phyloP scores from a whole-genome alignment of 2,888 invertebrate genomes.

The Pterostichus madidus region DNA sequence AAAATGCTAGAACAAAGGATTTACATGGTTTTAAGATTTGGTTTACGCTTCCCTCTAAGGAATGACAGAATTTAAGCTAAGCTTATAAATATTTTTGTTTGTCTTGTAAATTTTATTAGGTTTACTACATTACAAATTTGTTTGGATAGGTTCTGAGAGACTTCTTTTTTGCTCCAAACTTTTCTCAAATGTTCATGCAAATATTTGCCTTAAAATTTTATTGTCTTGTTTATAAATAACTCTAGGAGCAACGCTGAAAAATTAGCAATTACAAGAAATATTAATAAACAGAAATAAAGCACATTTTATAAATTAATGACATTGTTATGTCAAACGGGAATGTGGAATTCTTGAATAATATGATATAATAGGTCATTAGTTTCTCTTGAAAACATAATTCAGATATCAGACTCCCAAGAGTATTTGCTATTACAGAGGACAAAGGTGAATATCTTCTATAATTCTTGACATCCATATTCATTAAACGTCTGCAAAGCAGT shows the following conservation, averaged over 20 bases:
- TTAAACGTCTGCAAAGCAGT: conserved; percentile 4
- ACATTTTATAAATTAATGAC: not conserved
- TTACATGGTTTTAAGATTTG: not conserved
- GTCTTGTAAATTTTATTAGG: not conserved
- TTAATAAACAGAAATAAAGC: not conserved
- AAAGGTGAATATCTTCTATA: conserved; percentile 35
- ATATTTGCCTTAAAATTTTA: no score
- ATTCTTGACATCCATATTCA: conserved; percentile 25
- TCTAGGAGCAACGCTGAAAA: no score
- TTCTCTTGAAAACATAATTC: not conserved
- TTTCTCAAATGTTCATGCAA: no score
- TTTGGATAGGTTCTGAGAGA: not conserved
- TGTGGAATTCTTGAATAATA: not conserved
- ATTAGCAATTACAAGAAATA: not conserved
- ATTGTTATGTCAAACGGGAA: not conserved
- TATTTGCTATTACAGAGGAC: conserved; percentile 1
- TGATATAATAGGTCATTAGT: no score
- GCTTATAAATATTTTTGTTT: conserved; percentile 13
- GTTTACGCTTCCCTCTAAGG: not conserved
- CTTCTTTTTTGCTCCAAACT: no score
- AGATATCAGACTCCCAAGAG: not conserved
- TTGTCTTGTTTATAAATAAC: no score
- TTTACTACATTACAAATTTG: not conserved
- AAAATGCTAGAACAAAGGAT: conserved; percentile 7
- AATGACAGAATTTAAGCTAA: no score